phyloP scores from a whole-genome alignment of 64 coral and sea anemone species.

The Cladopsammia gracilis region DNA sequence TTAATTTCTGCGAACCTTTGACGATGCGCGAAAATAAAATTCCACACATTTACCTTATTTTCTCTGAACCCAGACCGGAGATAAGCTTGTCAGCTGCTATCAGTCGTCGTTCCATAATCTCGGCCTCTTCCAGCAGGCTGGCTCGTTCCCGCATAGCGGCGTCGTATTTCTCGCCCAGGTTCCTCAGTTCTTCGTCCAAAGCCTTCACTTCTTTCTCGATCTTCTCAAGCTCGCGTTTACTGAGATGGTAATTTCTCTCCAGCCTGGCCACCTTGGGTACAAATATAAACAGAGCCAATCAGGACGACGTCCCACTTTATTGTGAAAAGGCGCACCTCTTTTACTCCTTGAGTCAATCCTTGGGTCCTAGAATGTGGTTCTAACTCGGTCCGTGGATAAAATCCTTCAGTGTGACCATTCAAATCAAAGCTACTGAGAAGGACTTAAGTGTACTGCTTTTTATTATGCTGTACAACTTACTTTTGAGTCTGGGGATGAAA shows the following conservation, averaged over 20 bases:
- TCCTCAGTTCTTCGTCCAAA: constrained; percentile 88
- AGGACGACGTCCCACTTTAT: background rate
- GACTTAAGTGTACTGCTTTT: too few species aligned
- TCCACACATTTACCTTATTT: constrained; percentile 74
- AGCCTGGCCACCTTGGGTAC: constrained; percentile 82
- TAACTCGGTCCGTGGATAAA: too few species aligned
- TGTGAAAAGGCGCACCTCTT: too few species aligned
- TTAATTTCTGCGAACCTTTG: too few species aligned
- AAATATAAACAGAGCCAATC: background rate
- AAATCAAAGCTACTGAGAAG: too few species aligned
- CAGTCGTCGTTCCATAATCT: constrained; percentile 97
- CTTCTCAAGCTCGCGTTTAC: constrained; percentile 97
- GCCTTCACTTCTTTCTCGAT: constrained; percentile 97
- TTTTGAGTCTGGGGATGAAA: too few species aligned
- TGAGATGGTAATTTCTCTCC: constrained; percentile 95
- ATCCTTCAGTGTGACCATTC: too few species aligned
- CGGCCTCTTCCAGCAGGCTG: constrained; percentile 92
- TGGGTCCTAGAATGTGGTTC: too few species aligned
- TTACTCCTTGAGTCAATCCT: too few species aligned
- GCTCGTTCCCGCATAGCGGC: constrained; percentile 93
- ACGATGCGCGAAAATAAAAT: background rate
- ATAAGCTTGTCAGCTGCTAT: constrained; percentile 99
- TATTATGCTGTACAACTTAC: too few species aligned
- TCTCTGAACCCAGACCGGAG: constrained; percentile 97
- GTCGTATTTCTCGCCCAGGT: constrained; percentile 92